phyloP scores from a whole-genome alignment of 2,797 vertebrate genomes.

The Danio jaintianensis region DNA sequence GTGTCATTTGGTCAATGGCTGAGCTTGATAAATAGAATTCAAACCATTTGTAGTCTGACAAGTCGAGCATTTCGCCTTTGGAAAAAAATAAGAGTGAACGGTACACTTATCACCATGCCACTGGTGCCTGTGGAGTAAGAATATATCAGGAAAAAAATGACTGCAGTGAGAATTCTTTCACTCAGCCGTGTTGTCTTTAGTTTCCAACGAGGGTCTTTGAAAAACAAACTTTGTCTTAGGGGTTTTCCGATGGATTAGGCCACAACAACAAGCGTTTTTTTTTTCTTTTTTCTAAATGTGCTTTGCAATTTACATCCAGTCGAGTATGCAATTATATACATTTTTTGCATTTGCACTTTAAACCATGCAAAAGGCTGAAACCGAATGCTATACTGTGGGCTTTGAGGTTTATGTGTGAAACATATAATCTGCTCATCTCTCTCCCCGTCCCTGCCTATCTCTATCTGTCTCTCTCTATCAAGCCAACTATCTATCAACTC shows the following conservation, averaged over 20 bases:
- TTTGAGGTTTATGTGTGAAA: slow-evolving; percentile 16
- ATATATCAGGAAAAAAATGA: slow-evolving; percentile 20
- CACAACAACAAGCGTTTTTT: neutral
- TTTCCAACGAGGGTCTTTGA: slow-evolving; percentile 33
- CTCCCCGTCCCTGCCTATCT: neutral
- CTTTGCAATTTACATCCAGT: slow-evolving; percentile 2
- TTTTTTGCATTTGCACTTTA: neutral
- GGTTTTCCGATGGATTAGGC: slow-evolving; percentile 19
- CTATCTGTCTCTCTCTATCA: slow-evolving; percentile 8
- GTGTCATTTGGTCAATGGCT: slow-evolving; percentile 23
- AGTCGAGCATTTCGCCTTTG: neutral
- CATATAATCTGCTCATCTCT: slow-evolving; percentile 34
- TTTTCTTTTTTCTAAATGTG: neutral
- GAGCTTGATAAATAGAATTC: slow-evolving; percentile 38
- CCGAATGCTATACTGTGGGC: slow-evolving; percentile 1
- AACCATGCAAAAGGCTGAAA: neutral
- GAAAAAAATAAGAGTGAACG: slow-evolving; percentile 18
- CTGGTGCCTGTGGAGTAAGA: slow-evolving; percentile 38
- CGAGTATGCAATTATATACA: neutral
- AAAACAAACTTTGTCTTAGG: slow-evolving; percentile 11
- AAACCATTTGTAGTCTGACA: slow-evolving; percentile 33
- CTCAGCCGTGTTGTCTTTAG: slow-evolving; percentile 41
- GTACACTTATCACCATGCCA: slow-evolving; percentile 38
- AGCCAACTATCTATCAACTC: slow-evolving; percentile 38
- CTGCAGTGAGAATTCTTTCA: slow-evolving; percentile 20